These are phyloP conservation scores for Gambusia holbrooki DNA, from an alignment of 2,113 vertebrate genomes.

Conservation along the genomic window DNA sequence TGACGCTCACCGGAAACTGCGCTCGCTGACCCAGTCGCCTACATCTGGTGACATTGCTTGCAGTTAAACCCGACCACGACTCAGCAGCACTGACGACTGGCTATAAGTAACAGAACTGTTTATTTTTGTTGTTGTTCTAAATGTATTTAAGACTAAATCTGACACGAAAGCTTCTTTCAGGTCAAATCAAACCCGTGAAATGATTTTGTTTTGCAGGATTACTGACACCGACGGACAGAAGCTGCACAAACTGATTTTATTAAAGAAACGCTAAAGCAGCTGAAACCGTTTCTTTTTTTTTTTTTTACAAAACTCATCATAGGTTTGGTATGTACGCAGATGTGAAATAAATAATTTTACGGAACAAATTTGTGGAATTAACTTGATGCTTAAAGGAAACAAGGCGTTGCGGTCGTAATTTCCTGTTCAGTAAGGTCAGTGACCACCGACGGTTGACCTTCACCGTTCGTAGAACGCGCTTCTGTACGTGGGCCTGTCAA, in stretches of 20 bases:
- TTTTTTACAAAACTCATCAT: slow-evolving; percentile 19
- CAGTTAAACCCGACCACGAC: slow-evolving; percentile 11
- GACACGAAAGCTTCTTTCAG: background rate
- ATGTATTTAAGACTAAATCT: background rate
- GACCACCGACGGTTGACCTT: background rate
- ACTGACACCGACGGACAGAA: slow-evolving; percentile 19
- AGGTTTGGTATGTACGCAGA: slow-evolving; percentile 34
- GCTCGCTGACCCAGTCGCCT: background rate
- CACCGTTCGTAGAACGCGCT: background rate
- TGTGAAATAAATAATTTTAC: slow-evolving; percentile 51
- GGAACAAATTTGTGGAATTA: slow-evolving; percentile 27
- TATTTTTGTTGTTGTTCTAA: slow-evolving; percentile 38
- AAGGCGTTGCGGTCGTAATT: background rate
- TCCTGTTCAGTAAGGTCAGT: slow-evolving; percentile 3
- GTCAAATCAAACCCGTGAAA: slow-evolving; percentile 16
- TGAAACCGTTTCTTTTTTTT: slow-evolving; percentile 25
- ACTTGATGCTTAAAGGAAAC: slow-evolving; percentile 20
- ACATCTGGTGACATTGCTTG: background rate
- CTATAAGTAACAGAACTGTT: background rate
- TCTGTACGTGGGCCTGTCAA: background rate
- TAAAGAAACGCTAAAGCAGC: slow-evolving; percentile 3
- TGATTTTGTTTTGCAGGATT: slow-evolving; percentile 6
- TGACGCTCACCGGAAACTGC: too few relatives aligned
- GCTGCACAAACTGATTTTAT: slow-evolving; percentile 43
- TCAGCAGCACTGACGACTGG: slow-evolving; percentile 19